Evolutionary conservation across 2,888 invertebrate genomes (phyloP).

Genomic region (Bedellia somnulentella): DNA sequence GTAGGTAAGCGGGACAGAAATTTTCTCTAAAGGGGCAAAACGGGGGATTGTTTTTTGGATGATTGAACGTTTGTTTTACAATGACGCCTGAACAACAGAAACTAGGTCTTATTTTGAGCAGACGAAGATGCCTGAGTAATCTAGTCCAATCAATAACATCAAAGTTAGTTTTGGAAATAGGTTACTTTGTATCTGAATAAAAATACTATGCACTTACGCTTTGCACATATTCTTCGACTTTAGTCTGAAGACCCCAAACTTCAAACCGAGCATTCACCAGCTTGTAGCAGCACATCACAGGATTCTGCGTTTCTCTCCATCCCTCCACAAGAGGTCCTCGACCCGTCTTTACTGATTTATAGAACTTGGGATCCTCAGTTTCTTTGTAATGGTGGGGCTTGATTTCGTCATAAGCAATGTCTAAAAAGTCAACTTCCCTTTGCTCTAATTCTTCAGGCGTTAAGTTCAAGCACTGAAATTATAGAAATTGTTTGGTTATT

Average conservation of each 20-base stretch:
- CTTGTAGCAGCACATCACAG: constrained; percentile 95
- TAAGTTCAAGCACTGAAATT: constrained; percentile 71
- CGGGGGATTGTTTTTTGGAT: no score
- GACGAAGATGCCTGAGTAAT: no score
- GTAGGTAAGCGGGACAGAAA: no score
- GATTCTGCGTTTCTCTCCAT: constrained; percentile 73
- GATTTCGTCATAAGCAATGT: constrained; percentile 87
- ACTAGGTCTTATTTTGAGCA: no score
- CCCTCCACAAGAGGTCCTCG: constrained; percentile 84
- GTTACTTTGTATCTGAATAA: constrained; percentile 19
- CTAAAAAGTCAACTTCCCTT: constrained; percentile 77
- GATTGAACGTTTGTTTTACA: no score
- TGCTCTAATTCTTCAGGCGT: constrained; percentile 71
- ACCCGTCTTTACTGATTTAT: constrained; percentile 78
- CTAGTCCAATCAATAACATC: no score
- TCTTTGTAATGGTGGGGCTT: constrained; percentile 86
- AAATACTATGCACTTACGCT: constrained; percentile 51
- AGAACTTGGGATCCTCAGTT: constrained; percentile 84
- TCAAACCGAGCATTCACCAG: constrained; percentile 84
- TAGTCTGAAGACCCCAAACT: constrained; percentile 90
- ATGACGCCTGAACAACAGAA: no score
- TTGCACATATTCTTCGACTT: constrained; percentile 86
- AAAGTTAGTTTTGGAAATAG: no score
- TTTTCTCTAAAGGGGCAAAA: no score
- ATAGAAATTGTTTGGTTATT: no score